These are phyloP conservation scores for Ophion costatus DNA, from an alignment of 2,888 invertebrate species.

Conservation along the genomic window DNA sequence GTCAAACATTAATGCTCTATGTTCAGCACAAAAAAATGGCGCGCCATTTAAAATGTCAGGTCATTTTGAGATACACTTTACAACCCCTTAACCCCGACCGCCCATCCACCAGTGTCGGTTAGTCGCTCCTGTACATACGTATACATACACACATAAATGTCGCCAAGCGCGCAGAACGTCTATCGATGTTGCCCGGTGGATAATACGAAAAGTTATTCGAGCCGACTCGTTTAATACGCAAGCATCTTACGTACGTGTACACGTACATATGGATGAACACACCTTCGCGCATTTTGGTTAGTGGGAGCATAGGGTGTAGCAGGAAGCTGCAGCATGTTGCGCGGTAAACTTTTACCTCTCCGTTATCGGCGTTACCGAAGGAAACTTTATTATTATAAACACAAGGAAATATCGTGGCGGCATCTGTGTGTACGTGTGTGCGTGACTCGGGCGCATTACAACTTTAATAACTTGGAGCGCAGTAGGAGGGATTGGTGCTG, in stretches of 20 bases:
- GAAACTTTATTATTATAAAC: constrained; percentile 65
- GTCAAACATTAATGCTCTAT: no score
- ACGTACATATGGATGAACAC: not conserved
- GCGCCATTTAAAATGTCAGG: no score
- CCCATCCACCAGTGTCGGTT: no score
- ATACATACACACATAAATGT: not conserved
- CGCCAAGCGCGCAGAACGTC: not conserved
- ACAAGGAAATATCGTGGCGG: constrained; percentile 62
- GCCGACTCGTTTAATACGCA: constrained; percentile 27
- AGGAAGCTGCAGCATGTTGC: constrained; percentile 46
- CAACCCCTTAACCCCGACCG: no score
- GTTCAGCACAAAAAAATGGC: no score
- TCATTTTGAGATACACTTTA: no score
- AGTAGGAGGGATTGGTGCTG: constrained; percentile 12
- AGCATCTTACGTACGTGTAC: constrained; percentile 1
- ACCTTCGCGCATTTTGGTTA: constrained; percentile 11
- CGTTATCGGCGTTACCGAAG: constrained; percentile 61
- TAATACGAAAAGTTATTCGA: constrained; percentile 47
- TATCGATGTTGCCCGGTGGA: constrained; percentile 34
- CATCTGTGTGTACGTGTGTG: constrained; percentile 41
- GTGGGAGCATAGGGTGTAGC: constrained; percentile 15
- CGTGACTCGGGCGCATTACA: constrained; percentile 68
- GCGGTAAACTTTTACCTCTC: constrained; percentile 46
- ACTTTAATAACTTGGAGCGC: constrained; percentile 77
- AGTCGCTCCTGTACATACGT: no score